Conservation (phyloP, 2,888 invertebrate species). For the Lasioglossum oenotherae region DNA sequence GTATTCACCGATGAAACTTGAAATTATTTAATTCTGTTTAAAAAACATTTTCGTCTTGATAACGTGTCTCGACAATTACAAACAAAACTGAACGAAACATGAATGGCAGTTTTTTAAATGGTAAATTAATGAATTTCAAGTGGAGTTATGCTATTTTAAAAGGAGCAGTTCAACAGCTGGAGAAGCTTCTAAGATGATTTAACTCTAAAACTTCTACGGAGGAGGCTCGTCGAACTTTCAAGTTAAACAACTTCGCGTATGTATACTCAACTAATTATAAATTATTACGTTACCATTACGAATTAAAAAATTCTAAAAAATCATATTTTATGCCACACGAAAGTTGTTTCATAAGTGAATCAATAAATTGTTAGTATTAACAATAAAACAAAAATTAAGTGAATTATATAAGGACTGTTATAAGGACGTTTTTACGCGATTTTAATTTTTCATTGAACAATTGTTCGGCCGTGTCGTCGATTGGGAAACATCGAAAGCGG, state of each 20-base stretch:
- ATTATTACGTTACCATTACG: no score
- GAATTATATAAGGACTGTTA: background rate
- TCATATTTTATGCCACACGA: background rate
- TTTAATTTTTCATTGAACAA: background rate
- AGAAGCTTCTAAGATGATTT: background rate
- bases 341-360: no score
- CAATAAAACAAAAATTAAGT: no score
- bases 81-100: background rate
- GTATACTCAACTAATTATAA: background rate
- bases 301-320: background rate
- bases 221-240: background rate
- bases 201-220: background rate
- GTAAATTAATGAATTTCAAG: background rate
- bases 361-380: no score
- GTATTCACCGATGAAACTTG: background rate
- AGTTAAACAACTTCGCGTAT: background rate
- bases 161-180: background rate
- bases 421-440: background rate
- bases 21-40: background rate
- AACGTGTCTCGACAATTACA: background rate
- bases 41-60: background rate
- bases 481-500: constrained; percentile 1
- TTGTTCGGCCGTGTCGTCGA: background rate
- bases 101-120: background rate
- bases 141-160: background rate